Percentiles rank a stretch among this genome's conserved stretches.
Evolutionary conservation across 2,113 vertebrate genomes (phyloP).

Genomic region (Ageneiosus marmoratus): DNA sequence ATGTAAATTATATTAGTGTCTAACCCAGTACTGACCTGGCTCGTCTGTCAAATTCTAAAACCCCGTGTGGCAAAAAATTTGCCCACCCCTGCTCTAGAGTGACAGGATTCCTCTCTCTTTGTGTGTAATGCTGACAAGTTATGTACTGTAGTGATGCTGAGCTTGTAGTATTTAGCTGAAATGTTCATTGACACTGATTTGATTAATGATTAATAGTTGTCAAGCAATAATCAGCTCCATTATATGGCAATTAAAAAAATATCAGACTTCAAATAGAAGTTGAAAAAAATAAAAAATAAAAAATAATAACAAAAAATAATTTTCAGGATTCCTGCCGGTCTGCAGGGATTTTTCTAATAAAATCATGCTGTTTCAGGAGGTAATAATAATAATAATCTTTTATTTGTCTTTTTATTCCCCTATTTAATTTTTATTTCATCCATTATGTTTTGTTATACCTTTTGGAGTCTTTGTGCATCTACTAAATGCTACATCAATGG

Average conservation of each 20-base stretch:
- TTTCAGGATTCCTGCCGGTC: slow-evolving; percentile 21
- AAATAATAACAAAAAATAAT: neutral
- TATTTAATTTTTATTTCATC: slow-evolving; percentile 42
- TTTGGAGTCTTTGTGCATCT: slow-evolving; percentile 67
- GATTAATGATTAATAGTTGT: slow-evolving; percentile 4
- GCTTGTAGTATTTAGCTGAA: slow-evolving; percentile 7
- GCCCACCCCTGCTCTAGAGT: too few relatives aligned
- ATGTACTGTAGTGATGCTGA: neutral
- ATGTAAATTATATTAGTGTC: too few relatives aligned
- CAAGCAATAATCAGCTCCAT: neutral
- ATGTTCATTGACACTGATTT: neutral
- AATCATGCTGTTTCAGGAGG: slow-evolving; percentile 46
- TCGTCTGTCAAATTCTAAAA: too few relatives aligned
- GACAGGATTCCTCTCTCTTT: neutral
- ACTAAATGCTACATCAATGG: slow-evolving; percentile 76
- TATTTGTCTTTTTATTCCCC: slow-evolving; percentile 33
- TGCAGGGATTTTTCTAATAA: slow-evolving; percentile 41
- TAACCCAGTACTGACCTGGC: too few relatives aligned
- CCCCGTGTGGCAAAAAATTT: too few relatives aligned
- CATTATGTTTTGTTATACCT: slow-evolving; percentile 38
- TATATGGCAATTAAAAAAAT: neutral
- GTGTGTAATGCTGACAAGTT: slow-evolving; percentile 1
- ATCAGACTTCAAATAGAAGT: neutral
- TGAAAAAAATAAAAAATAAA: too few relatives aligned
- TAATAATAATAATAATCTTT: slow-evolving; percentile 36